Evolutionary conservation across 2,797 vertebrate species (phyloP).

Genomic region (Champsocephalus esox): DNA sequence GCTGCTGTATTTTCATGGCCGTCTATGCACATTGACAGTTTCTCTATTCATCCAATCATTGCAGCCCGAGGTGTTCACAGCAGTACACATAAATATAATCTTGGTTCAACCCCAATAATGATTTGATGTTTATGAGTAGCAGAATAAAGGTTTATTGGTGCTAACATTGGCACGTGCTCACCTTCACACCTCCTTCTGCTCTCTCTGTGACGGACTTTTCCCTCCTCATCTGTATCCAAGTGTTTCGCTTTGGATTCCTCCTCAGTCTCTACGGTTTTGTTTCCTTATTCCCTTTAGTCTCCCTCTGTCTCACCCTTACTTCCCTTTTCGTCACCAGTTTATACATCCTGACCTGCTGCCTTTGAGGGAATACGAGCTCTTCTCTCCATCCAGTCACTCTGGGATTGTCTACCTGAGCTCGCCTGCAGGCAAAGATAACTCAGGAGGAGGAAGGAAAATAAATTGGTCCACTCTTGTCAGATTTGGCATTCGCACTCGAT

Average conservation of each 20-base stretch:
- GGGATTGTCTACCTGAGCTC: conserved; percentile 44
- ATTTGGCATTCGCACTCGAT: conserved; percentile 17
- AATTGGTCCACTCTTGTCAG: conserved; percentile 27
- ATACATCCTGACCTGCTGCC: conserved; percentile 30
- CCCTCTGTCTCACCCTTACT: conserved; percentile 1
- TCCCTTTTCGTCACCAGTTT: conserved; percentile 11
- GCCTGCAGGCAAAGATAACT: conserved; percentile 39
- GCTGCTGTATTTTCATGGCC: background rate
- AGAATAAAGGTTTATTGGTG: conserved; percentile 29
- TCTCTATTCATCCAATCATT: background rate
- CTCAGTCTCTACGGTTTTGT: background rate
- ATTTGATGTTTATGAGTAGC: background rate
- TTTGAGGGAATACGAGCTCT: conserved; percentile 40
- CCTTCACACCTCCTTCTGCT: conserved; percentile 9
- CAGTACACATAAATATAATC: background rate
- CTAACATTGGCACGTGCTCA: background rate
- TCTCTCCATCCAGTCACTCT: conserved; percentile 50
- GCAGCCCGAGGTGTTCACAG: background rate
- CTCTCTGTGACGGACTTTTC: conserved; percentile 28
- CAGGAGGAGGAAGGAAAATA: conserved; percentile 23
- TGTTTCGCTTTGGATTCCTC: background rate
- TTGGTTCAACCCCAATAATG: background rate
- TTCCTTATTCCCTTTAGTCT: background rate
- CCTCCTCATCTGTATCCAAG: conserved; percentile 2
- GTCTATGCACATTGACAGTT: background rate